Base-by-base conservation (phyloP, 2,797 vertebrate genomes). In the Tarsius wallacei region DNA sequence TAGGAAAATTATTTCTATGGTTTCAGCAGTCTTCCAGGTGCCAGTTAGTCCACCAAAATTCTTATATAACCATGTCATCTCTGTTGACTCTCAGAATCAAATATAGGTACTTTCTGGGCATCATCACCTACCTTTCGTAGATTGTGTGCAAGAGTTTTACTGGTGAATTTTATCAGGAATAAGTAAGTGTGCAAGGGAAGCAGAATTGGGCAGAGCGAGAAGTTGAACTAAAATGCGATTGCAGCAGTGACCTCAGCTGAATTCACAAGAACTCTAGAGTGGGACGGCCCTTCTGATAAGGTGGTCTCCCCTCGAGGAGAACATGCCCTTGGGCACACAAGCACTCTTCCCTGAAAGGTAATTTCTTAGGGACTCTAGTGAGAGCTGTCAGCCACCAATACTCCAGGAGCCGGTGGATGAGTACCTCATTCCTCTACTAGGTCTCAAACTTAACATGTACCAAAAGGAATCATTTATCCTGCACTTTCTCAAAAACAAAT, bases 221-320 rank as follows among this genome's bases (percentile, higher is more conserved):
- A 53, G 36, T 55, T 64, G 17, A 74, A 53, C 57, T 78, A 33
- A 91, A 90, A 31, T 93, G 59, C 66, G 71, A 6, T 36, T 87
- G 53, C 77, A 94, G 22, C 33, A 49, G 17, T 96, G 78, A 85
- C 66, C 36, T 93, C 49, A 78, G 36, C 14, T 28, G 68, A 81
- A 64, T 3, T 73, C 51, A 21, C 2, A 8, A 10, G 61, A 92
- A 6, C 21, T 96, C 28, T 51, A n/a, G 24, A 36, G 7, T 78
- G 13, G 71, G 26, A 7, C 77, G 26, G 17, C 26, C 47, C 26
- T 47, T 82, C 55, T 77, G 22, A 16, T 16, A 19, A 13, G 19
- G 51, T 42, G 42, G 11, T 15, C 21, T 73, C 6, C 63, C 26
- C 22, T 64, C 15, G 19, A 83, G 36, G 24, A 42, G 55, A 83